Evolutionary conservation across 2,888 invertebrate genomes (phyloP).

Genomic region (Diplazon laetatorius): DNA sequence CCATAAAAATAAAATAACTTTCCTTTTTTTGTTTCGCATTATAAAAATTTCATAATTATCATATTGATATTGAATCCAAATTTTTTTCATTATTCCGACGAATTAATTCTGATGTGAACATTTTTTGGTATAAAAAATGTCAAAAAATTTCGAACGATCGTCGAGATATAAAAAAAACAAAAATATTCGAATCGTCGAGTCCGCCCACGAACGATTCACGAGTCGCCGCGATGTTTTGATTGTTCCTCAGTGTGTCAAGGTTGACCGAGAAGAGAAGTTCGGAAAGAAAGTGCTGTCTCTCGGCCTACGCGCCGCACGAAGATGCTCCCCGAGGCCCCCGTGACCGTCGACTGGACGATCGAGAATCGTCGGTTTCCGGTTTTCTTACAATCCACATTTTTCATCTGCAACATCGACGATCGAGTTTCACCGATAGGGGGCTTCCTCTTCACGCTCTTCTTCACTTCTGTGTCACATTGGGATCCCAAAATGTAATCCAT

Average conservation of each 20-base stretch:
- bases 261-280: constrained; percentile 59
- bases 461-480: background rate
- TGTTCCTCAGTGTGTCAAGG: constrained; percentile 69
- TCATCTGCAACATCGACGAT: background rate
- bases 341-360: constrained; percentile 10
- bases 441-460: constrained; percentile 20
- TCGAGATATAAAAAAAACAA: no score
- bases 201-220: constrained; percentile 26
- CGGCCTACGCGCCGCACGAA: constrained; percentile 23
- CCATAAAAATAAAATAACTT: no score
- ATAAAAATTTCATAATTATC: no score
- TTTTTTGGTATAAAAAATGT: background rate
- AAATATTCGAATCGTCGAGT: background rate
- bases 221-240: constrained; percentile 50
- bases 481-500: background rate
- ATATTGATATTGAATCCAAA: no score
- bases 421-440: background rate
- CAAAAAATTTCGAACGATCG: background rate
- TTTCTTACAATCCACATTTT: constrained; percentile 19
- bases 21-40: no score
- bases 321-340: background rate
- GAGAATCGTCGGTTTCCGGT: constrained; percentile 41
- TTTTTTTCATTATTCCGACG: no score
- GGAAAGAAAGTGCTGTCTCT: constrained; percentile 70
- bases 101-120: no score